Evolutionary conservation across 2,113 vertebrate genomes (phyloP), one percentile per base, ranked within the genome.

Genomic region (Psilopsiagon aymara): DNA sequence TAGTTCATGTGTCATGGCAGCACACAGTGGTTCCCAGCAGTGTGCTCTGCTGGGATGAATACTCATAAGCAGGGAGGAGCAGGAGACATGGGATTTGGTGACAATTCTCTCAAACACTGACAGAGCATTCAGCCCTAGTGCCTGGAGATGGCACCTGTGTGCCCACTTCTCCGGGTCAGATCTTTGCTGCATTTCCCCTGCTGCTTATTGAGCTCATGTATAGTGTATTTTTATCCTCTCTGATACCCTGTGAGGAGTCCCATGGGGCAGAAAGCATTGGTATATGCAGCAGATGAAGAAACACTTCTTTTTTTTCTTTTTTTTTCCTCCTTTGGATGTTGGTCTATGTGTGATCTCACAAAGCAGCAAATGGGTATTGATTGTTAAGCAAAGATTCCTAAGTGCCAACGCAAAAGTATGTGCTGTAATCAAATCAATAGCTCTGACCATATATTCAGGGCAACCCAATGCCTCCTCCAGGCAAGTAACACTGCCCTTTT

Each of bases 91-190:
- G 35, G 35, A 17, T 55, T 35, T 41, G 55, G 71, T 21, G 35
- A 16, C 29, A 23, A 3, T 49, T 53, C 28, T n/a, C 57, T 43
- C 35, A 13, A 57, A n/a, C 33, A 21, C 55, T 57, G 33, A 59
- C 57, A 59, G 33, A n/a, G 33, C 41, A 21, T 6, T 47, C 53
- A 13, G 62, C 27, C 46, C 21, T 28, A 6, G n/a, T 11, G 57
- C 47, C 55, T 16, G 49, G n/a, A 37, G 35, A 9, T 2, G 7
- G 66, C 5, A 5, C 4, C 63, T 18, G 47, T 9, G 31, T 10
- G 33, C 39, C 66, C 10, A 0, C 35, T 25, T 31, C 76, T 29
- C 57, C 0, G 4, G 18, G 31, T 17, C 0, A 23, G 29, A 15
- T 12, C 80, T 41, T 35, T 33, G 19, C 1, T 21, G 44, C 5